Evolutionary conservation across 2,888 invertebrate genomes (phyloP), one percentile per base, ranked within the genome.

Genomic region (Polyploca ridens): DNA sequence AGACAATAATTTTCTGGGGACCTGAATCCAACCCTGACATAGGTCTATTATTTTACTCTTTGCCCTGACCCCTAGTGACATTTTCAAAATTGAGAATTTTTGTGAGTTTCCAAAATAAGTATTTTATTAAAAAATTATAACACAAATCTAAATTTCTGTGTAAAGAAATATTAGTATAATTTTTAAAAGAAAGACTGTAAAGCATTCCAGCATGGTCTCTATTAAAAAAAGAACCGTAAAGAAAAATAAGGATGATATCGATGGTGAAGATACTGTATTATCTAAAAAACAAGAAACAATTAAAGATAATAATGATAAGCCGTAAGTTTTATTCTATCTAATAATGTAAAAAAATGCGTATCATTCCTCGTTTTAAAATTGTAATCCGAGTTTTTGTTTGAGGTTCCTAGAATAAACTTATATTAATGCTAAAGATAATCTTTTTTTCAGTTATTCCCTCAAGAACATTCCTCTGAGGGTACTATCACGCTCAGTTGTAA

Each of bases 381-480:
- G 5, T 2, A 6, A 38, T 14, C 14, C 14, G 14, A 46, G 44
- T n/a, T 1, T 46, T 14, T 7, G 4, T 14, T 14, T 44, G 41
- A 44, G 5, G 14, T 38, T 38, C 38, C 10, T 38, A 38, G 10
- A 16, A 49, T 16, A 49, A 49, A 49, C 6, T 5, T 16, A 16
- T 6, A n/a, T 14, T 3, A 14, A 1, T 6, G 46, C 11, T 46
- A 14, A 46, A n/a, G 4, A n/a, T 5, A 46, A 14, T n/a, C 7
- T 19, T 54, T 0, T 16, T 54, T 54, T 54, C 54, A 54, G 54
- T 19, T 19, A 54, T 54, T 54, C 85, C 57, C 90, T 76, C 66
- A 91, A 88, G 66, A 92, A 83, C 71, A 89, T 94, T 75, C 90
- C 90, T 27, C 85, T 94, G n/a, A 90, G 92, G 69, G 86, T 91